phyloP scores from a whole-genome alignment of 2,113 vertebrate species.

The Channa argus region DNA sequence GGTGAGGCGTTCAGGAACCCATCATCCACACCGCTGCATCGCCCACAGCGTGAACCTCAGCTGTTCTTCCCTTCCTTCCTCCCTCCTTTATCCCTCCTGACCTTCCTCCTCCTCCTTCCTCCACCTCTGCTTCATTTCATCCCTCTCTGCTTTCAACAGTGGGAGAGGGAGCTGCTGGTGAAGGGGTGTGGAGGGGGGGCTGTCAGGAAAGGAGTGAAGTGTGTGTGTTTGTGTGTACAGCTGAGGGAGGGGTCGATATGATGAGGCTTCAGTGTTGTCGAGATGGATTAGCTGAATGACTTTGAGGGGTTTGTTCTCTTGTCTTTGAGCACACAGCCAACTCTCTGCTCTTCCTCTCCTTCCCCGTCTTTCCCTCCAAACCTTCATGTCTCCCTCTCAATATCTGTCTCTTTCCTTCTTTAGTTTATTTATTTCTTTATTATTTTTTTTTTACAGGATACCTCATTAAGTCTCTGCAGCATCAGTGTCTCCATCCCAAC shows the following conservation, averaged over 20 bases:
- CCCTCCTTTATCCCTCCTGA: constrained; percentile 50
- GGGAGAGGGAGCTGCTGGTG: constrained; percentile 31
- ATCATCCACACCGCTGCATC: constrained; percentile 24
- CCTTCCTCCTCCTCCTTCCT: constrained; percentile 51
- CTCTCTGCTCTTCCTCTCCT: constrained; percentile 53
- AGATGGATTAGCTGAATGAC: constrained; percentile 80
- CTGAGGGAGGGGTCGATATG: constrained; percentile 75
- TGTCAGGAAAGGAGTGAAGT: constrained; percentile 63
- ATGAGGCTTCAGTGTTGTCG: constrained; percentile 79
- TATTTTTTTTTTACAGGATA: constrained; percentile 2
- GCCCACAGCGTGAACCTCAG: constrained; percentile 61
- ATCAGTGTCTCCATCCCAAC: constrained; percentile 21
- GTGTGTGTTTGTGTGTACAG: constrained; percentile 63
- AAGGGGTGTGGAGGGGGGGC: not conserved
- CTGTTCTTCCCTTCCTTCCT: constrained; percentile 47
- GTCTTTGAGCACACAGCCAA: constrained; percentile 76
- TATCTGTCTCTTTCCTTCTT: constrained; percentile 39
- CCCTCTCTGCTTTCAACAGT: constrained; percentile 50
- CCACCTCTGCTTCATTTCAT: constrained; percentile 54
- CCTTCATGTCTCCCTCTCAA: constrained; percentile 45
- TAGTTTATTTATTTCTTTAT: not conserved
- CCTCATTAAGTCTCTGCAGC: constrained; percentile 60
- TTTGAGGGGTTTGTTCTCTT: constrained; percentile 80
- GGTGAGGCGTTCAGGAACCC: constrained; percentile 14
- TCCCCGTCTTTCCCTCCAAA: constrained; percentile 26